Evolutionary conservation across 2,888 invertebrate species (phyloP).

Genomic region (Pristionchus arcanus): DNA sequence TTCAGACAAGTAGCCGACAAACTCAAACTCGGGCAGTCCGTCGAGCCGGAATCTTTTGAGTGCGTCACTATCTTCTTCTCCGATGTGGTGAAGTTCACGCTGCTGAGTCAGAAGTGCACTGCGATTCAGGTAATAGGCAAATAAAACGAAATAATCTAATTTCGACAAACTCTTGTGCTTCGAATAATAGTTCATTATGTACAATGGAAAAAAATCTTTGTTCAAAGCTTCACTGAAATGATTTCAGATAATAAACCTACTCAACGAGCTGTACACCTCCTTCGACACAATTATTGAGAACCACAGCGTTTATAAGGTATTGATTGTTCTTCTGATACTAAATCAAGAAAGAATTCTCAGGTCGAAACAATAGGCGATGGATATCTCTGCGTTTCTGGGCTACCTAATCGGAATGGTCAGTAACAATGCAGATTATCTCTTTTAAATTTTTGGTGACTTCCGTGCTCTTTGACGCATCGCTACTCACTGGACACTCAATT

Average conservation of each 20-base stretch:
- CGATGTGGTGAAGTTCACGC: conserved; percentile 77
- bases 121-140: conserved; percentile 75
- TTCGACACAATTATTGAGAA: conserved; percentile 75
- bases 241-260: conserved; percentile 70
- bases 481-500: too few species aligned
- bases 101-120: conserved; percentile 72
- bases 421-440: not conserved
- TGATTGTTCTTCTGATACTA: not conserved
- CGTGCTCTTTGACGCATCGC: too few species aligned
- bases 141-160: not conserved
- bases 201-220: not conserved
- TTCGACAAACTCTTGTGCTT: not conserved
- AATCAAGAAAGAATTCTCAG: conserved; percentile 51
- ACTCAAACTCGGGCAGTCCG: conserved; percentile 74
- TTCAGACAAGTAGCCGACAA: conserved; percentile 76
- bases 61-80: conserved; percentile 76
- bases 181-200: not conserved
- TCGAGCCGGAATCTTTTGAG: conserved; percentile 76
- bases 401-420: conserved; percentile 73
- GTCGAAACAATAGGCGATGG: conserved; percentile 78
- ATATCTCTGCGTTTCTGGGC: conserved; percentile 76
- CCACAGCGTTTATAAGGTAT: conserved; percentile 74
- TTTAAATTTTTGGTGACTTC: too few species aligned
- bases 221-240: not conserved
- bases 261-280: conserved; percentile 74